Evolutionary conservation across 2,113 vertebrate genomes (phyloP).

Genomic region (Plecturocebus donacophilus): DNA sequence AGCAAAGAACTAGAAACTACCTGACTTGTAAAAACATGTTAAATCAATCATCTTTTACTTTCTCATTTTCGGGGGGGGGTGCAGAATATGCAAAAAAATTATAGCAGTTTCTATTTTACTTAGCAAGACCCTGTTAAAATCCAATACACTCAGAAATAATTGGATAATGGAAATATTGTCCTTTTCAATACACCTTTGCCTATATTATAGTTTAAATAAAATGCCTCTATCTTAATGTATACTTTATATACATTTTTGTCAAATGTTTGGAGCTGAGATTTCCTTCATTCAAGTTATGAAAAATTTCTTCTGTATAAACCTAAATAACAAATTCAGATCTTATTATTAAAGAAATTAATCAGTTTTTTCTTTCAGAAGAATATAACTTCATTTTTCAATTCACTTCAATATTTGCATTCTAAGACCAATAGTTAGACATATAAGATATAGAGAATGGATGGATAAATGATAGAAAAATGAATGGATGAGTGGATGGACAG

Average conservation of each 20-base stretch:
- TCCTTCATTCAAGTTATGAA: background rate
- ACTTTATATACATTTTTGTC: background rate
- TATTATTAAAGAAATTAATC: background rate
- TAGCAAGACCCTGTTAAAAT: background rate
- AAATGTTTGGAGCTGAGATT: background rate
- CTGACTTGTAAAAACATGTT: background rate
- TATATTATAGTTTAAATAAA: background rate
- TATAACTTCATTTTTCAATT: background rate
- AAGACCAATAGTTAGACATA: background rate
- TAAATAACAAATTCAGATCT: background rate
- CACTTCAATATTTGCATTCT: conserved; percentile 4
- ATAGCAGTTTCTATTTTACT: background rate
- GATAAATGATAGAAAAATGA: background rate
- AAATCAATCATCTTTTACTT: background rate
- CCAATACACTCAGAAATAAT: background rate
- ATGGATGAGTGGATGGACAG: background rate
- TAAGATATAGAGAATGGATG: background rate
- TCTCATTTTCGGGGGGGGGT: background rate
- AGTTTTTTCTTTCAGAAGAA: background rate
- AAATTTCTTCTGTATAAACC: background rate
- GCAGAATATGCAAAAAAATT: background rate
- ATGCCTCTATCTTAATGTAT: background rate
- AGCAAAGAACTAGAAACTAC: background rate
- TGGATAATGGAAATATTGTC: background rate
- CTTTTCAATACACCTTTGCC: background rate